A percentile compares a stretch with the other conserved stretches of the same genome.
Evolutionary conservation across 2,113 vertebrate genomes (phyloP).

Genomic region (Zosterops pallidus): DNA sequence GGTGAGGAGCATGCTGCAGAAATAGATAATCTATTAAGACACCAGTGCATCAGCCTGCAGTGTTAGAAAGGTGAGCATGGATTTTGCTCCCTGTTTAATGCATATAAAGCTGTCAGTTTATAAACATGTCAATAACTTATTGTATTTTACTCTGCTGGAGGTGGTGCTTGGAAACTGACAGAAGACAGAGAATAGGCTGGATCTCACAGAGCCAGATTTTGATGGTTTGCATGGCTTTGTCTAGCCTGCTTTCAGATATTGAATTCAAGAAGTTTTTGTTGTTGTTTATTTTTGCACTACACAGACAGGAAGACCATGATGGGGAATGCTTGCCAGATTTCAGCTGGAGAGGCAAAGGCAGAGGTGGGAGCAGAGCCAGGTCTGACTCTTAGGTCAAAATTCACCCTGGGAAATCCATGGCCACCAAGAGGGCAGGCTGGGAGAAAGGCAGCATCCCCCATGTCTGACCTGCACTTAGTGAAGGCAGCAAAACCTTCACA

Average conservation of each 20-base stretch:
- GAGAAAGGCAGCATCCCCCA: not conserved
- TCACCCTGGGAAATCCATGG: not conserved
- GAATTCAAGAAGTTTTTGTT: not conserved
- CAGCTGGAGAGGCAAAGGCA: not conserved
- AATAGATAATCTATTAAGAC: not conserved
- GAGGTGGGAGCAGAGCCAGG: not conserved
- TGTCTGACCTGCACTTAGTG: not conserved
- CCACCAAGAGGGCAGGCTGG: not conserved
- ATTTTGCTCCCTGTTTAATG: not conserved
- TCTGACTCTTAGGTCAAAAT: not conserved
- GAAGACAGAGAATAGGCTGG: not conserved
- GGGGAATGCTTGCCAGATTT: not conserved
- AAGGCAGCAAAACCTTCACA: not conserved
- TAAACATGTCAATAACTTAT: not conserved
- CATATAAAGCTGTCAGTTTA: not conserved
- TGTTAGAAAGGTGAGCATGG: not conserved
- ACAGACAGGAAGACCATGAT: not conserved
- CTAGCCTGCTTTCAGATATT: not conserved
- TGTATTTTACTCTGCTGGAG: not conserved
- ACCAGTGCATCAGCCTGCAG: not conserved
- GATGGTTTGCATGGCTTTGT: not conserved
- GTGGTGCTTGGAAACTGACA: not conserved
- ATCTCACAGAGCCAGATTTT: not conserved
- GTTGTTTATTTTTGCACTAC: not conserved
- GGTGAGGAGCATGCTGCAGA: not conserved